Conservation (phyloP, 2,113 vertebrate genomes). For the Muntiacus muntjak region DNA sequence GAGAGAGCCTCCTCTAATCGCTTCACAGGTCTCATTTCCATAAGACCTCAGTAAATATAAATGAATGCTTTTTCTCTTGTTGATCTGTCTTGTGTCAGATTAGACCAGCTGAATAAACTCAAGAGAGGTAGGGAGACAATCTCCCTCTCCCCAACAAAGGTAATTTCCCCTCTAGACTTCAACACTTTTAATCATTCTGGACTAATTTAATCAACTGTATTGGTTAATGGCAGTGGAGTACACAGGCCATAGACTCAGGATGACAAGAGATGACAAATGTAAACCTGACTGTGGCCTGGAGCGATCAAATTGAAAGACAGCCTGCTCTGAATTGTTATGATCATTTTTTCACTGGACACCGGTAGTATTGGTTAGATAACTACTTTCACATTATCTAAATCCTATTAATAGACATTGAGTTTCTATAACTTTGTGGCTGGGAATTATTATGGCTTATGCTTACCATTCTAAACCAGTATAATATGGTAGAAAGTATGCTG, state of each 20-base stretch:
- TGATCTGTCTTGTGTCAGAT: not conserved
- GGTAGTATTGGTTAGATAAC: not conserved
- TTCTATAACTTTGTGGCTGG: not conserved
- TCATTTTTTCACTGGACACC: not conserved
- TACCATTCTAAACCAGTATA: not conserved
- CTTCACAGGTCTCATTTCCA: not conserved
- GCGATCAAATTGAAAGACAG: not conserved
- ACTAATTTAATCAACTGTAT: not conserved
- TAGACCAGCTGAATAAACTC: not conserved
- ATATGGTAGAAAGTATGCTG: not conserved
- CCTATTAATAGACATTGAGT: not conserved
- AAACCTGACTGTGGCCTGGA: not conserved
- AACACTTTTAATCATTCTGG: not conserved
- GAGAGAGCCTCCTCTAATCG: not conserved
- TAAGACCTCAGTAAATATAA: not conserved
- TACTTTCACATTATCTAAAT: not conserved
- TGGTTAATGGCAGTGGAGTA: not conserved
- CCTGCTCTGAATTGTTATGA: not conserved
- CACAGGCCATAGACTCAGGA: not conserved
- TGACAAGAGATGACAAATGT: not conserved
- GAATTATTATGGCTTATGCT: not conserved
- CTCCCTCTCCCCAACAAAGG: not conserved
- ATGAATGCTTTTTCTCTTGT: not conserved
- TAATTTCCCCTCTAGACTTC: not conserved
- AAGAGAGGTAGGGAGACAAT: not conserved